Evolutionary conservation across 2,113 vertebrate species (phyloP), one percentile per base, ranked within the genome.

Genomic region (Pseudopodoces humilis): DNA sequence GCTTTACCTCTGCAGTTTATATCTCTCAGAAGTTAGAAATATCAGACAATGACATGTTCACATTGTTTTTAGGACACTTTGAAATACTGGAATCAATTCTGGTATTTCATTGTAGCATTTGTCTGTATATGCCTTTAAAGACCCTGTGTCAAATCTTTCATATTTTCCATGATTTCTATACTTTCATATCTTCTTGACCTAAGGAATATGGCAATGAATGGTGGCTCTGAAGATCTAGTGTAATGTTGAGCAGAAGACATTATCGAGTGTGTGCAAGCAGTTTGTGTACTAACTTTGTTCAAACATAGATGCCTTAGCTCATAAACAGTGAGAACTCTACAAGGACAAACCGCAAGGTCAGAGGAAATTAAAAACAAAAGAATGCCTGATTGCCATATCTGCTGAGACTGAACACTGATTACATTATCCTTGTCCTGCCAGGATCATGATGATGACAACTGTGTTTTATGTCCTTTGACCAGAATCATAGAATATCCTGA

Each of bases 341-440:
- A 94, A 77, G 92, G 92, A 90, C 78, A 55, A 62, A 31, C 62
- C 22, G 53, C 49, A 78, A 94, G 94, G 80, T 89, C 74, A 84
- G 60, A 81, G 83, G 43, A 95, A 90, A 72, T 70, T 44, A 47
- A 78, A 85, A 83, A 67, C 83, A 93, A 92, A 86, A 37, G 81
- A 92, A 67, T 0, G 1, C 33, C 16, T 2, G 0, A 50, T 77
- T 88, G 47, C 72, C 16, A 8, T 30, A 52, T 83, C 83, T 95
- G 39, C 52, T 78, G 70, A 77, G 68, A 52, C 56, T 46, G 33
- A 60, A 27, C 23, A 21, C 58, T 77, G 68, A 67, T 90, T 52
- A 11, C 59, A 80, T n/a, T 87, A 39, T 78, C 49, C 64, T 80
- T 83, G 83, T 59, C n/a, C 55, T 88, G 56, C 63, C 69, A 43